Conservation (phyloP, 2,797 vertebrate genomes). For the Varecia variegata region DNA sequence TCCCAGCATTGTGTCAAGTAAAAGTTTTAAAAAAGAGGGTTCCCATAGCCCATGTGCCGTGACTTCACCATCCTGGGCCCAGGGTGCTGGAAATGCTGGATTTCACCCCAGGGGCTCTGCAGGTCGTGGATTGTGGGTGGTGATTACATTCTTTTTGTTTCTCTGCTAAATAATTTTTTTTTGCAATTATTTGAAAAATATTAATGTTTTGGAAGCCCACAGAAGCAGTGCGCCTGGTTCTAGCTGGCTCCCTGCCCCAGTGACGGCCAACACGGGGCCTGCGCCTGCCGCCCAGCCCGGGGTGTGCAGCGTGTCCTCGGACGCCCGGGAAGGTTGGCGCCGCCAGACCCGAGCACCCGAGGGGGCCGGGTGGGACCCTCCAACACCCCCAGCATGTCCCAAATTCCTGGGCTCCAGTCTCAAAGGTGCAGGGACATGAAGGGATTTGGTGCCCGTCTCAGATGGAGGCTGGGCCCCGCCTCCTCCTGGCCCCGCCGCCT, state of each 20-base stretch:
- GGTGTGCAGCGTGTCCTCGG: background rate
- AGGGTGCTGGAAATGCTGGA: rapidly evolving
- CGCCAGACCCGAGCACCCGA: background rate
- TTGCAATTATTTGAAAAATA: background rate
- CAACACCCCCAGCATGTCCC: background rate
- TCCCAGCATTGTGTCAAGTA: rapidly evolving
- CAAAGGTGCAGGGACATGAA: background rate
- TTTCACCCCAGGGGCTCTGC: background rate
- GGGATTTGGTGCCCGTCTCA: background rate
- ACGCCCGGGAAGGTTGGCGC: background rate
- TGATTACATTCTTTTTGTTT: background rate
- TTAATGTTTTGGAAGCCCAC: background rate
- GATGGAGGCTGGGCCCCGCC: background rate
- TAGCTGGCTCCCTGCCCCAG: background rate
- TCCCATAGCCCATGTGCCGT: rapidly evolving
- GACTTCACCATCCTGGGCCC: rapidly evolving
- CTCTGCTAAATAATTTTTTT: background rate
- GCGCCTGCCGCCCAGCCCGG: background rate
- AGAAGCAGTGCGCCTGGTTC: background rate
- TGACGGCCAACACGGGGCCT: too few species aligned
- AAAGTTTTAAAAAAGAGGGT: background rate
- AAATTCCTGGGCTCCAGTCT: background rate
- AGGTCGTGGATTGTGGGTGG: background rate
- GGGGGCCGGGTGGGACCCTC: background rate
- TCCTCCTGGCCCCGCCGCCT: background rate